Conservation (phyloP, 2,113 vertebrate species). For the Hyperopisus bebe region DNA sequence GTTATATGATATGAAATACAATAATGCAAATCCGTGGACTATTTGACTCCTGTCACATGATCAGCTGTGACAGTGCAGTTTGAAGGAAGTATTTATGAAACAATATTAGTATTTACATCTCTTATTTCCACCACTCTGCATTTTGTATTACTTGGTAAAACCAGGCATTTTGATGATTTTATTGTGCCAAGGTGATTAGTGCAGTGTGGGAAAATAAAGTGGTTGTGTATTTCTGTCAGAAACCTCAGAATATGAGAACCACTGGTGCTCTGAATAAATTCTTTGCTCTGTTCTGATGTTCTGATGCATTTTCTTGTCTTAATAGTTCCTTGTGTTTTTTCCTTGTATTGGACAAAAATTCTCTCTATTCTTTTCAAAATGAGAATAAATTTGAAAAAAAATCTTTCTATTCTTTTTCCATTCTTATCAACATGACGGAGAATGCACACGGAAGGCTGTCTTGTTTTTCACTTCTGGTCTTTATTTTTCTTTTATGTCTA, state of each 20-base stretch:
- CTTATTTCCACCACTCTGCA: neutral
- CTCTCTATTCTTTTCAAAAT: neutral
- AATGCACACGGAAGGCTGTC: neutral
- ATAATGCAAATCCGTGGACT: neutral
- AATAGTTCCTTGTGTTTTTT: neutral
- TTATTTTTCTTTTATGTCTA: neutral
- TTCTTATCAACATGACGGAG: neutral
- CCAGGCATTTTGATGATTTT: slow-evolving; percentile 30
- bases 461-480: neutral
- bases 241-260: neutral
- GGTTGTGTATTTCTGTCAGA: neutral
- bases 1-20: neutral
- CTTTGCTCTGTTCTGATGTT: neutral
- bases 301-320: neutral
- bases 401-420: neutral
- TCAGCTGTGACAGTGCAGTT: neutral
- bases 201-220: neutral
- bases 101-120: neutral
- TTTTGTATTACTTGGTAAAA: neutral
- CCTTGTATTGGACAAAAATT: neutral
- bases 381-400: neutral
- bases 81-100: neutral
- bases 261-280: neutral
- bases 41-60: neutral
- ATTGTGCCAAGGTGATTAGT: neutral